phyloP scores from a whole-genome alignment of 2,113 vertebrate genomes.

The Melospiza georgiana region DNA sequence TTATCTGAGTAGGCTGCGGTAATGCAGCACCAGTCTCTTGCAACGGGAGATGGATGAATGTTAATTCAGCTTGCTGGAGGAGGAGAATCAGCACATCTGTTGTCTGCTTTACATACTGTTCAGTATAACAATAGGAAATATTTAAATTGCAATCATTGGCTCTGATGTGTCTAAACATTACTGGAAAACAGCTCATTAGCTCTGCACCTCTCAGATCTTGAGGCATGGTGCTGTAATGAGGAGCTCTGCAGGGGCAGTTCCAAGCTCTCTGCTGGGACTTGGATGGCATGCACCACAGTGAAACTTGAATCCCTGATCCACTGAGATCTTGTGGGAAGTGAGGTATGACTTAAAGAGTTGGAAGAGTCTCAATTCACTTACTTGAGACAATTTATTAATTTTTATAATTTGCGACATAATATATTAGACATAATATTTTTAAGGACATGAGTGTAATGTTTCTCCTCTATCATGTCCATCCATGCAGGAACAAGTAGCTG shows the following conservation, averaged over 20 bases:
- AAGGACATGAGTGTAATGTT: background rate
- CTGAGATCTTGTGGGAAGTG: background rate
- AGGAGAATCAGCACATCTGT: background rate
- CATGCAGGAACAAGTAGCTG: background rate
- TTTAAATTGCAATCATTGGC: background rate
- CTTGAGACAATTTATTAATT: background rate
- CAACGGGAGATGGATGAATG: background rate
- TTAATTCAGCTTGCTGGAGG: background rate
- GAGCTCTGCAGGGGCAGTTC: background rate
- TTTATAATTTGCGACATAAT: background rate
- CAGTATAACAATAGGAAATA: background rate
- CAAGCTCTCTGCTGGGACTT: rapidly evolving
- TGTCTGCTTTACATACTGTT: background rate
- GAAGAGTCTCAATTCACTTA: background rate
- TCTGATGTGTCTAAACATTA: background rate
- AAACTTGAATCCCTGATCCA: background rate
- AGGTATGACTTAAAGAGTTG: background rate
- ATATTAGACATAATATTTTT: background rate
- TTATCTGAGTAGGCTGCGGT: background rate
- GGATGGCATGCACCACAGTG: background rate
- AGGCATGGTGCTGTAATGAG: rapidly evolving
- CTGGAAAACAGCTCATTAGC: background rate
- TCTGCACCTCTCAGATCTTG: background rate
- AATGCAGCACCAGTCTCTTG: background rate
- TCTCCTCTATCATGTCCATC: background rate